Evolutionary conservation across 30 jellyfish, hydroid and myxozoan genomes (phyloP).

Genomic region (Aurelia sp.): DNA sequence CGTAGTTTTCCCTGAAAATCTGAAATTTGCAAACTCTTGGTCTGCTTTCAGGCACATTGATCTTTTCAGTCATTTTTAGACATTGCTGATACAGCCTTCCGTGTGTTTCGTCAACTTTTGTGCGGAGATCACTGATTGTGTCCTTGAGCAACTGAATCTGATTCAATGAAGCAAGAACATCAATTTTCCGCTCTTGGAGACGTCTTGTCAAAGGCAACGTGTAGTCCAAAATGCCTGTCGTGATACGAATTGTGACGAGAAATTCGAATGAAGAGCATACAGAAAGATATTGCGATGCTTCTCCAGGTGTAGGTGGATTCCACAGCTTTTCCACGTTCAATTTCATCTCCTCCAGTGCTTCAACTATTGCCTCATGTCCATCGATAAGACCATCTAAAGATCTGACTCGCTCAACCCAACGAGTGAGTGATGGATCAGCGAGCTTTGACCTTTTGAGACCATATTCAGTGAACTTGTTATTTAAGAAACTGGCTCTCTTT

Average conservation of each 20-base stretch:
- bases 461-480: neutral
- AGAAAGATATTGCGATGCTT: constrained; percentile 16
- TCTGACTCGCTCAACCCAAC: constrained; percentile 52
- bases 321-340: constrained; percentile 13
- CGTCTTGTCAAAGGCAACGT: constrained; percentile 36
- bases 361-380: constrained; percentile 26
- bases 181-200: constrained; percentile 21
- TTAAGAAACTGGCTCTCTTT: constrained; percentile 20
- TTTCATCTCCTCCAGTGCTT: constrained; percentile 48
- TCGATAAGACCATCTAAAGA: constrained; percentile 48
- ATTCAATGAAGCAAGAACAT: neutral
- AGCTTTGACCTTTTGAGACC: constrained; percentile 26
- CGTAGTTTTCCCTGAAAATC: neutral
- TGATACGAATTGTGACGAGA: neutral
- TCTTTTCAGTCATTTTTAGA: constrained; percentile 11
- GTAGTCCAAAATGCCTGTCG: constrained; percentile 12
- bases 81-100: neutral
- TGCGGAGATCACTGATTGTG: neutral
- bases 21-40: constrained; percentile 28
- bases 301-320: constrained; percentile 21
- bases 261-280: constrained; percentile 25
- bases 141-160: constrained; percentile 15
- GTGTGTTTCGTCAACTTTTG: constrained; percentile 8
- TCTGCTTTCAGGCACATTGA: constrained; percentile 15
- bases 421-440: constrained; percentile 37